Percentiles rank a stretch among this genome's conserved stretches.
Conservation (phyloP, 1,140 invertebrate genomes). For the Ericerus pela region DNA sequence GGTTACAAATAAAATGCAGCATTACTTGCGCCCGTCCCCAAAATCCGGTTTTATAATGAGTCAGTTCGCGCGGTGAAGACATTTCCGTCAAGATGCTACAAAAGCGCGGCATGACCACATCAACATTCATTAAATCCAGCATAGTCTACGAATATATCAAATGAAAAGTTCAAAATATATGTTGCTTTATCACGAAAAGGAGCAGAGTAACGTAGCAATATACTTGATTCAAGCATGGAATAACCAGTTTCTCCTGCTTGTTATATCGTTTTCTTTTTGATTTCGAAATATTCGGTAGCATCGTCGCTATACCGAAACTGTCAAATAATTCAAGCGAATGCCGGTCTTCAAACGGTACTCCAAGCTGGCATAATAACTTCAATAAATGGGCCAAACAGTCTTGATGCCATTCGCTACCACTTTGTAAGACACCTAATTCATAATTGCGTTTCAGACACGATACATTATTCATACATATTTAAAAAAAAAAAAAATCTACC, state of each 20-base stretch:
- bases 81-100: conserved; percentile 78
- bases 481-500: conserved; percentile 7
- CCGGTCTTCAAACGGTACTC: conserved; percentile 36
- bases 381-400: conserved; percentile 78
- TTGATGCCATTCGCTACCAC: conserved; percentile 79
- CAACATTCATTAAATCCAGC: conserved; percentile 65
- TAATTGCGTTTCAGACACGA: conserved; percentile 13
- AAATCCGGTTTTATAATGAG: conserved; percentile 71
- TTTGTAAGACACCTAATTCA: conserved; percentile 43
- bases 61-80: conserved; percentile 56
- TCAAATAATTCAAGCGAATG: conserved; percentile 27
- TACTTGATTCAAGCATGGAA: conserved; percentile 46
- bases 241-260: conserved; percentile 43
- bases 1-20: conserved; percentile 13
- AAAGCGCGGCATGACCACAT: conserved; percentile 61
- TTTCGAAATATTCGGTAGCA: conserved; percentile 5
- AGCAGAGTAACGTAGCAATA: background rate
- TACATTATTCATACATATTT: background rate
- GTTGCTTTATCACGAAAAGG: conserved; percentile 5
- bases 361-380: conserved; percentile 69
- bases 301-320: conserved; percentile 18
- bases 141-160: conserved; percentile 47
- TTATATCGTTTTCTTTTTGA: conserved; percentile 18
- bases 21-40: conserved; percentile 71
- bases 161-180: too few relatives aligned